These are phyloP conservation scores for Hydrozoanthus gracilis DNA, from an alignment of 92 coral and sea anemone species.

Conservation along the genomic window DNA sequence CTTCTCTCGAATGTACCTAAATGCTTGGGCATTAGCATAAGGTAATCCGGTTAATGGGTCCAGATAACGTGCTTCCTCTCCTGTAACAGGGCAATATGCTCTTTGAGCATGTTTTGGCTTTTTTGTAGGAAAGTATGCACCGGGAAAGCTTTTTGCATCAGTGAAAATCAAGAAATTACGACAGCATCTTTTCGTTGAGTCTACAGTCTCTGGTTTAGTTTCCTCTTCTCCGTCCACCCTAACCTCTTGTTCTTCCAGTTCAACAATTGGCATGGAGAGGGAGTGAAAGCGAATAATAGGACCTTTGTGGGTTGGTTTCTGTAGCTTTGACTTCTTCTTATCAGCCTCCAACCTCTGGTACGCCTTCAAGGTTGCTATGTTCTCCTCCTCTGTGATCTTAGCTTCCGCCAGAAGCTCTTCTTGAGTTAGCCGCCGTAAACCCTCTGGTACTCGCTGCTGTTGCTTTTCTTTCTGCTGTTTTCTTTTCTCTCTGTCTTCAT, in stretches of 20 bases:
- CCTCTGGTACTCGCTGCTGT: slow-evolving; percentile 70
- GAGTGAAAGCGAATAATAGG: slow-evolving; percentile 90
- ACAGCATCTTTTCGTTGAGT: slow-evolving; percentile 79
- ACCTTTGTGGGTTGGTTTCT: slow-evolving; percentile 84
- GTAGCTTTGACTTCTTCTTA: slow-evolving; percentile 89
- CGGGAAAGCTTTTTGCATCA: slow-evolving; percentile 93
- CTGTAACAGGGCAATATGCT: slow-evolving; percentile 95
- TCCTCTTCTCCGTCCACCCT: slow-evolving; percentile 89
- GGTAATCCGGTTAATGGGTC: slow-evolving; percentile 94
- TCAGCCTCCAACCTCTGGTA: slow-evolving; percentile 92
- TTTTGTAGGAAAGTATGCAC: slow-evolving; percentile 83
- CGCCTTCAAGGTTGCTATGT: slow-evolving; percentile 86
- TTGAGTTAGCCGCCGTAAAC: slow-evolving; percentile 90
- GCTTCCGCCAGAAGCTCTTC: slow-evolving; percentile 96
- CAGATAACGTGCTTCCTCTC: slow-evolving; percentile 81
- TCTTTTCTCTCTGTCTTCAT: slow-evolving; percentile 77
- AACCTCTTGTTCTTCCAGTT: slow-evolving; percentile 79
- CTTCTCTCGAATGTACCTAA: slow-evolving; percentile 89
- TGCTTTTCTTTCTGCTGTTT: slow-evolving; percentile 68
- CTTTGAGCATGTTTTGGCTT: slow-evolving; percentile 81
- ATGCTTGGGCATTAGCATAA: slow-evolving; percentile 87
- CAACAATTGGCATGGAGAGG: slow-evolving; percentile 93
- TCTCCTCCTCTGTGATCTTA: slow-evolving; percentile 88
- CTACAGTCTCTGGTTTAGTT: slow-evolving; percentile 52
- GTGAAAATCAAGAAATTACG: slow-evolving; percentile 94